phyloP scores from a whole-genome alignment of 2,797 vertebrate genomes.

The Gallirallus australis region DNA sequence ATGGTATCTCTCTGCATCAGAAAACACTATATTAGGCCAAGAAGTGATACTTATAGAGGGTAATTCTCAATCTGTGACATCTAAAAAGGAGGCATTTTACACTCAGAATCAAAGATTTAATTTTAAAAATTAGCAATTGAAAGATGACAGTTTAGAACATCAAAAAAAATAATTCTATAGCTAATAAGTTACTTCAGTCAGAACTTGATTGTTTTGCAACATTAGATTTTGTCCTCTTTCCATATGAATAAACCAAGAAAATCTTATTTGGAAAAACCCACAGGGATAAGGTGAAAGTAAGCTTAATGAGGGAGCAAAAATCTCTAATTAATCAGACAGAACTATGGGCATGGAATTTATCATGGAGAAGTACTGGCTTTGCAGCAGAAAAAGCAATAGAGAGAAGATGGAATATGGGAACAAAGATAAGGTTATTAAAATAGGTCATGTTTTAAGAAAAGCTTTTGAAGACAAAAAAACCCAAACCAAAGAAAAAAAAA shows the following conservation, averaged over 20 bases:
- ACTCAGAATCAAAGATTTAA: background rate
- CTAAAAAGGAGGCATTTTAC: background rate
- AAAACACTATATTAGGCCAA: background rate
- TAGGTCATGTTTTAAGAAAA: background rate
- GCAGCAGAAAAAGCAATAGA: background rate
- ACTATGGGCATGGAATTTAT: background rate
- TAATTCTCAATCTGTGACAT: background rate
- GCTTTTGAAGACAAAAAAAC: background rate
- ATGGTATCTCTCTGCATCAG: background rate
- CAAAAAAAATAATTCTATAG: background rate
- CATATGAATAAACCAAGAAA: background rate
- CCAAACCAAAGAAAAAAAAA: background rate
- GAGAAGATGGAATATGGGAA: background rate
- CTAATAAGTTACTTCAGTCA: background rate
- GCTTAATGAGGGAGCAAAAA: background rate
- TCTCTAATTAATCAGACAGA: background rate
- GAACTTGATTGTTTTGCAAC: background rate
- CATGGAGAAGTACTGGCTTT: background rate
- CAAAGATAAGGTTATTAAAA: background rate
- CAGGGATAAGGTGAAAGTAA: background rate
- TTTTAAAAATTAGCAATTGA: background rate
- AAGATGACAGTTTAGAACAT: background rate
- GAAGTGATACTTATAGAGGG: background rate
- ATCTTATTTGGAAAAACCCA: background rate
- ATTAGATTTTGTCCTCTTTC: background rate